Conservation (phyloP, 1,140 invertebrate species). For the Drosophila carrolli region DNA sequence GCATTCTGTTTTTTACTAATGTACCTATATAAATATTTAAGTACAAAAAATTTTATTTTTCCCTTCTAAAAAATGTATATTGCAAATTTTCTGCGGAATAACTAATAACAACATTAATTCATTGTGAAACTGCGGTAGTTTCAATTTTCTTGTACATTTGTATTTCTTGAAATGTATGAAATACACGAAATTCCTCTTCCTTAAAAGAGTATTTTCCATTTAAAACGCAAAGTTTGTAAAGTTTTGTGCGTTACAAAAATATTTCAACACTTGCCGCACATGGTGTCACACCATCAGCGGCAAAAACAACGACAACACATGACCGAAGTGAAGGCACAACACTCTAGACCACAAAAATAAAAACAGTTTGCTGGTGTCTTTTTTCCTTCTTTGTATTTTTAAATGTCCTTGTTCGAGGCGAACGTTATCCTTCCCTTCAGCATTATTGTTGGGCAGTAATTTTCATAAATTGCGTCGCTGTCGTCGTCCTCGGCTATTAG, state of each 20-base stretch:
- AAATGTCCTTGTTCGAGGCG: slow-evolving; percentile 63
- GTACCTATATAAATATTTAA: too few species aligned
- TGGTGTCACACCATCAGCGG: slow-evolving; percentile 65
- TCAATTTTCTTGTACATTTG: too few species aligned
- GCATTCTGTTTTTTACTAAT: too few species aligned
- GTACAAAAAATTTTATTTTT: too few species aligned
- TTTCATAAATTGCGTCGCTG: slow-evolving; percentile 72
- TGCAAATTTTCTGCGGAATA: too few species aligned
- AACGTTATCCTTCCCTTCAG: slow-evolving; percentile 44
- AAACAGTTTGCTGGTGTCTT: slow-evolving; percentile 14
- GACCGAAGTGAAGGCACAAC: slow-evolving; percentile 51
- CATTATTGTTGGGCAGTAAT: slow-evolving; percentile 70
- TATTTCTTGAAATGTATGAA: too few species aligned
- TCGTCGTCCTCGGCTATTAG: slow-evolving; percentile 70
- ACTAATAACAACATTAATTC: too few species aligned
- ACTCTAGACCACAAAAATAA: slow-evolving; percentile 46
- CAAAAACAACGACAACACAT: slow-evolving; percentile 44
- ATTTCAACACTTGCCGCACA: slow-evolving; percentile 78
- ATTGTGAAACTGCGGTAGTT: too few species aligned
- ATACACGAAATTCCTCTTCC: too few species aligned
- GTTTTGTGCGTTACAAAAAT: slow-evolving; percentile 74
- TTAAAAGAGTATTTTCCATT: slow-evolving; percentile 32
- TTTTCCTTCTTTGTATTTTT: slow-evolving; percentile 31
- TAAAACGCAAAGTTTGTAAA: slow-evolving; percentile 72
- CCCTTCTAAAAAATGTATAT: too few species aligned